Base-by-base conservation (phyloP, 2,888 invertebrate genomes). In the Dryococelus australis region DNA sequence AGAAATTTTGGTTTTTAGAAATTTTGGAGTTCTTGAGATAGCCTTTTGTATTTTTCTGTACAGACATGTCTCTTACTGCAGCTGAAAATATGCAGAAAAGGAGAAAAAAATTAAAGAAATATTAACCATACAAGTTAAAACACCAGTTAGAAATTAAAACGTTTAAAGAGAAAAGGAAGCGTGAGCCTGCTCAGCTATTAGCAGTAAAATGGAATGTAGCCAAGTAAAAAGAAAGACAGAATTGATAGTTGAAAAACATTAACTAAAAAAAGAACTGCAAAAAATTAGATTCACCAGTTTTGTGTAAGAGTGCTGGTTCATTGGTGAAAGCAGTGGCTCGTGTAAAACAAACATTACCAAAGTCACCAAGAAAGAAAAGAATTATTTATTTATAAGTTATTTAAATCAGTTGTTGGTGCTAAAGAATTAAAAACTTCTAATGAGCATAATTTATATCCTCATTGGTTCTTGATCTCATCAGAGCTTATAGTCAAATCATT, bases 51-150 rank as follows among this genome's bases (percentile, higher is more conserved):
- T 16, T 83, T 83, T 83, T 83, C n/a, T 83, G 12, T 26, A 35
- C 10, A 35, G 35, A 35, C 28, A 83, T 83, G 83, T 5, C 83
- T 9, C 20, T 83, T n/a, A 83, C 6, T 80, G 86, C 81, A 80
- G 86, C 43, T 13, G 43, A 80, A 80, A 86, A 81, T 12, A 79
- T 43, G 79, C 20, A 81, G n/a, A 78, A n/a, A 20, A 28, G 79
- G 35, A 3, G 6, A 65, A 26, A 86, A 20, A 86, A 80, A 43
- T n/a, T 86, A 26, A 86, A 86, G 43, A 79, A 80, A n/a, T 86
- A 79, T 80, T 81, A 86, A 13, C 35, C 85, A 27, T 86, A 86
- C 47, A 86, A 80, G 35, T n/a, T 24, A 24, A 86, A 86, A 13
- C 81, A 86, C 13, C 81, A 3, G 20, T 16, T 8, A 86, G 27